Evolutionary conservation across 2,888 invertebrate species (phyloP), one percentile per base, ranked within the genome.

Genomic region (Heliothis peltigera): DNA sequence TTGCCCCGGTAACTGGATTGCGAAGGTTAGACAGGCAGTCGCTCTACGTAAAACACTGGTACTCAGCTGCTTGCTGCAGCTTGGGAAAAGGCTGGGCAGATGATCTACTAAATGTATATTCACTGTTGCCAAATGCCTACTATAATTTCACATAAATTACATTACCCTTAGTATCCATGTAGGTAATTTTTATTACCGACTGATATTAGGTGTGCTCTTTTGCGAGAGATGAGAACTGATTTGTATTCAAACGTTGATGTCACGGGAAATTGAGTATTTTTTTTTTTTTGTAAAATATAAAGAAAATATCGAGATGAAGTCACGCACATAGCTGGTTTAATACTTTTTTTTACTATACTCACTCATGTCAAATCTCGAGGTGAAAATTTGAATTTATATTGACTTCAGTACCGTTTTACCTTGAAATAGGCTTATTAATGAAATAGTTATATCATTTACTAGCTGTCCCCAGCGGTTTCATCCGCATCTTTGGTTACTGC

Each of bases 51-150:
- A n/a, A n/a, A n/a, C n/a, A n/a, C n/a, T n/a, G n/a, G n/a, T n/a
- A n/a, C n/a, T n/a, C n/a, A n/a, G n/a, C n/a, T n/a, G n/a, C n/a
- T n/a, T n/a, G n/a, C n/a, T n/a, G n/a, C n/a, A n/a, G n/a, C n/a
- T n/a, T n/a, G n/a, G n/a, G n/a, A n/a, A n/a, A n/a, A n/a, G n/a
- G n/a, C n/a, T n/a, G n/a, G n/a, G n/a, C n/a, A n/a, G n/a, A n/a
- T n/a, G n/a, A 58, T 72, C 77, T 72, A 82, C 82, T 70, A 79
- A 79, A 78, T 79, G 79, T 77, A 75, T 77, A 82, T 80, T 78
- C 80, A 75, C 75, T 79, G 77, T 72, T 70, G 64, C 71, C 73
- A 53, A 62, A 73, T 61, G 54, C 66, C 51, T 71, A 64, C 77
- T 80, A 74, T 78, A 83, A 84, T 82, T 83, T 76, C 70, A 81